A percentile compares a stretch with the other conserved stretches of the same genome.
These are phyloP conservation scores for Entomobrya multifasciata DNA, from an alignment of 2,888 invertebrate genomes.

Conservation along the genomic window DNA sequence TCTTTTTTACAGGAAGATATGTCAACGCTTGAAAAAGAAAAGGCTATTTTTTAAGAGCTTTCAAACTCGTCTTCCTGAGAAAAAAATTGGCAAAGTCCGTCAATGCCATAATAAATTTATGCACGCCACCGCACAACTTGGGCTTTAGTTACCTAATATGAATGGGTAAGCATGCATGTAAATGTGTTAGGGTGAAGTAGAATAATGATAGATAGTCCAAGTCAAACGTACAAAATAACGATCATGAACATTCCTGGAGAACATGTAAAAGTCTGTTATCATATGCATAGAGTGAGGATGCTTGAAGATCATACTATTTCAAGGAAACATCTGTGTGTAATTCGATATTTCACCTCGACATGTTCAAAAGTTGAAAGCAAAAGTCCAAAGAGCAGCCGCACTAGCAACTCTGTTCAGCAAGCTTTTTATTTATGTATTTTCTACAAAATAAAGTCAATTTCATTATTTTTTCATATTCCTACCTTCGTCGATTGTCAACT, in stretches of 20 bases:
- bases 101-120: conserved; percentile 53
- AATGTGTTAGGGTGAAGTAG: conserved; percentile 1
- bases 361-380: conserved; percentile 16
- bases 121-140: conserved; percentile 8
- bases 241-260: neutral
- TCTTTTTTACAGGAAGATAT: neutral
- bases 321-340: neutral
- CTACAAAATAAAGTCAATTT: conserved; percentile 28
- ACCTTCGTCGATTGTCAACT: conserved; percentile 79
- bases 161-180: neutral
- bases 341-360: conserved; percentile 51
- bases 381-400: neutral
- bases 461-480: conserved; percentile 66
- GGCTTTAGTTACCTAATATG: conserved; percentile 22
- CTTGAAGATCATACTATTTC: neutral
- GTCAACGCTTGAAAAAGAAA: neutral
- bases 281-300: neutral
- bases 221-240: conserved; percentile 23
- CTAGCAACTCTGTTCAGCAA: neutral
- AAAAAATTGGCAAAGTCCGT: conserved; percentile 64
- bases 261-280: neutral
- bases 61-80: conserved; percentile 23
- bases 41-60: conserved; percentile 24
- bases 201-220: conserved; percentile 53
- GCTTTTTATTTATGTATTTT: neutral